phyloP scores from a whole-genome alignment of 2,888 invertebrate genomes.

The Stenodera caucasica region DNA sequence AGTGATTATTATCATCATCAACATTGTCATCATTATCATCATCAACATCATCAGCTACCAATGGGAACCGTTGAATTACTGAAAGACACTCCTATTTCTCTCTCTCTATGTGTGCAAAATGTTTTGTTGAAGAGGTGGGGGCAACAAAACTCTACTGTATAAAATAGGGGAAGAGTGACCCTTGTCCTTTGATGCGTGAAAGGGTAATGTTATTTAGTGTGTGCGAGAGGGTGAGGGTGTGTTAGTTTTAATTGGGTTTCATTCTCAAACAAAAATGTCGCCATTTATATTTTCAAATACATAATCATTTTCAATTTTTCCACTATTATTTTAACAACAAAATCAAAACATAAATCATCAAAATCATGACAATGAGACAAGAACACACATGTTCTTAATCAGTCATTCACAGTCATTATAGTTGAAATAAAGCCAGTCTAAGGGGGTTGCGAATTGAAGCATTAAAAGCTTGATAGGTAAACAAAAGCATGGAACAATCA shows the following conservation, averaged over 20 bases:
- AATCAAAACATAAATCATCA: no score
- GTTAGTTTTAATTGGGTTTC: constrained; percentile 27
- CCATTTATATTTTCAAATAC: not conserved
- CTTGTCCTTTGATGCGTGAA: constrained; percentile 38
- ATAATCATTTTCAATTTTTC: constrained; percentile 11
- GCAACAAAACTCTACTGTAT: constrained; percentile 32
- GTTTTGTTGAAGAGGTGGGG: constrained; percentile 29
- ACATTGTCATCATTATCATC: no score
- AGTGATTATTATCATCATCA: no score
- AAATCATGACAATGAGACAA: constrained; percentile 14
- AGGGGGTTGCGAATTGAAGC: constrained; percentile 25
- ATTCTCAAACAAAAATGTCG: constrained; percentile 22
- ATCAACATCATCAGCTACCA: constrained; percentile 31
- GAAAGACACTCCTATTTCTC: constrained; percentile 46
- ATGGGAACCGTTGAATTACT: constrained; percentile 34
- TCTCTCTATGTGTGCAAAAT: constrained; percentile 22
- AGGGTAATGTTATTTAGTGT: constrained; percentile 30
- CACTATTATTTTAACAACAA: constrained; percentile 7
- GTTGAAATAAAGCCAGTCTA: no score
- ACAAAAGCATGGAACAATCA: constrained; percentile 53
- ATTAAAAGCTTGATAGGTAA: constrained; percentile 48
- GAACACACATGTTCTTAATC: constrained; percentile 28
- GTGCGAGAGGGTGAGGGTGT: constrained; percentile 28
- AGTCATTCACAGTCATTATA: constrained; percentile 28
- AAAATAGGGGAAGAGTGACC: constrained; percentile 43